phyloP scores from a whole-genome alignment of 2,113 vertebrate genomes.

The Nettapus auritus region DNA sequence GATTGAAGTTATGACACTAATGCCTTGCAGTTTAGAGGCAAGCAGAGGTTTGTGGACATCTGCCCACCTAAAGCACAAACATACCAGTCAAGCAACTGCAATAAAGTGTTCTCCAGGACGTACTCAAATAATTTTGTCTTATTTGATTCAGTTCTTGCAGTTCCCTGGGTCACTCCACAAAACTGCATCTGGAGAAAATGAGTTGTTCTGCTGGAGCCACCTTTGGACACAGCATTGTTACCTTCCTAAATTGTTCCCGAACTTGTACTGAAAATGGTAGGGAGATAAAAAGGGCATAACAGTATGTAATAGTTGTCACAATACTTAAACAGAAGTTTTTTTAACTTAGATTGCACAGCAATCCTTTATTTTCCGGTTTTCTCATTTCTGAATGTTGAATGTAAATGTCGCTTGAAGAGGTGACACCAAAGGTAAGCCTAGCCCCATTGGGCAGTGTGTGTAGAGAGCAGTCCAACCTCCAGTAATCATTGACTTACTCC shows the following conservation, averaged over 20 bases:
- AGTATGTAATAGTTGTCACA: not conserved
- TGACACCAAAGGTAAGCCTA: not conserved
- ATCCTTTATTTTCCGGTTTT: not conserved
- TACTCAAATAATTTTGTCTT: not conserved
- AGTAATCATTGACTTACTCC: not conserved
- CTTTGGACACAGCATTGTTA: not conserved
- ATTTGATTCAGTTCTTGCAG: not conserved
- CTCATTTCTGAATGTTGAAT: not conserved
- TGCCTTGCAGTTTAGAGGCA: not conserved
- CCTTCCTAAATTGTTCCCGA: not conserved
- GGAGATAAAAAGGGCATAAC: not conserved
- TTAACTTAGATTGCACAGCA: not conserved
- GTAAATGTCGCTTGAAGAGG: not conserved
- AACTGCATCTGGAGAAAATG: not conserved
- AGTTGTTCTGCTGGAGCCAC: rapidly evolving
- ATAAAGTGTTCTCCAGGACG: not conserved
- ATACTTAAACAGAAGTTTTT: not conserved
- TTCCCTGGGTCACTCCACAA: not conserved
- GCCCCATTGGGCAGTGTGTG: not conserved
- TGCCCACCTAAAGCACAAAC: not conserved
- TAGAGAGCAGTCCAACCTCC: not conserved
- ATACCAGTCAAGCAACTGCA: not conserved
- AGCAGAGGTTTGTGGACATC: not conserved
- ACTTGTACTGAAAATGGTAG: not conserved
- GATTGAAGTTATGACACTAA: not conserved